Base-by-base conservation (phyloP, 2,113 vertebrate genomes). In the human (Homo sapiens) region DNA sequence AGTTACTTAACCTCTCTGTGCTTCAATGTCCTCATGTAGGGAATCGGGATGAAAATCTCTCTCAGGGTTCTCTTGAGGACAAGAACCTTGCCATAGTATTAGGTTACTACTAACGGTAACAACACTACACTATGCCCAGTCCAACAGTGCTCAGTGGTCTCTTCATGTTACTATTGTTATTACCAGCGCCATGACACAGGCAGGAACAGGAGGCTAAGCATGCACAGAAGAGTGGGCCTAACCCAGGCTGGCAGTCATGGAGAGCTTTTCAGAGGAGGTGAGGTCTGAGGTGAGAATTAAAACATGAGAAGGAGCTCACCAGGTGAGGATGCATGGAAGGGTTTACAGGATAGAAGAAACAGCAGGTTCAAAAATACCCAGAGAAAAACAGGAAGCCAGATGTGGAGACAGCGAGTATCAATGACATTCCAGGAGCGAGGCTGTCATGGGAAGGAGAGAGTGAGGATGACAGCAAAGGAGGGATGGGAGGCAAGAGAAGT, bases 1-100 rank as follows among this genome's bases (percentile, higher is more conserved):
- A 82, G 93, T 93, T 30, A 40, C 90, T 87, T 72, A 57, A 93
- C 30, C 55, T 73, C 82, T 91, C 52, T 93, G 86, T 70, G 43
- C 35, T 76, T 87, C 81, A 27, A 35, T 87, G 38, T 52, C 73
- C 80, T 90, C 38, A 25, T 9, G 30, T 10, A 75, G 1, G 85
- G 25, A 81, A 85, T 66, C 0, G 0, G 78, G 55, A 93, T 89
- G 66, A 89, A 90, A 88, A 40, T 25, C 3, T 61, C 73, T 89
- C 66, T 86, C 61, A 17, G 50, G 32, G 76, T 73, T 82, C 59
- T 87, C n/a, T 3, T 52, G 72, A 79, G 76, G 45, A 95, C 45
- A 43, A 72, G 45, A 89, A 52, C 23, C 16, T 27, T 59, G 18
- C 81, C n/a, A 17, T 7, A 66, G 93, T 43, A 59, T 81, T 48